Base-by-base conservation (phyloP, 2,113 vertebrate genomes). In the Geococcyx californianus region DNA sequence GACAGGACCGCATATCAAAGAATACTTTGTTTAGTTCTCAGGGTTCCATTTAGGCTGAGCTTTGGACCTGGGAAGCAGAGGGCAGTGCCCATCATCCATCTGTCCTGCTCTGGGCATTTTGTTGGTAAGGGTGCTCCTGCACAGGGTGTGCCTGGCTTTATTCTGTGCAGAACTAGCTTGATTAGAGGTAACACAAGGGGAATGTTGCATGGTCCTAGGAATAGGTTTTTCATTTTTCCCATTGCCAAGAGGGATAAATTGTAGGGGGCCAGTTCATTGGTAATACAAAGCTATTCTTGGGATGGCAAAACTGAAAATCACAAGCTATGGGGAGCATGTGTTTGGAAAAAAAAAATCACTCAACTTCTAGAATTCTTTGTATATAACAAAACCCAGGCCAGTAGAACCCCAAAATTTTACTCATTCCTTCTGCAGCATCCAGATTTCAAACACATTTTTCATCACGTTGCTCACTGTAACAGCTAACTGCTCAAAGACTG, bases 1-100 rank as follows among this genome's bases (percentile, higher is more conserved):
- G 36, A 24, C 16, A 20, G 33, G 63, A 14, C 29, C 6, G n/a
- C 4, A 0, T 25, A 4, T 2, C 34, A 9, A 38, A 16, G 31
- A 69, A 72, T 6, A 16, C 40, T 33, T 55, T 25, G 2, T 40
- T 80, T 28, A 11, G 21, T 36, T 51, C 34, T 76, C 4, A 5
- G 60, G 63, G 11, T 40, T 59, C 17, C 68, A 81, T 5, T 9
- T 23, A 42, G 49, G 78, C 78, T 59, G 68, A 81, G 68, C 73
- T 80, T 68, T 38, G 58, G 56, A 31, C 3, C 11, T 18, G 81
- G 58, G 63, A 36, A 80, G 78, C 62, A 26, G 63, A 68, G 54
- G 47, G 5, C n/a, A 34, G 28, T 6, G 51, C 60, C 66, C 49
- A 10, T 4, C 3, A 8, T 2, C 36, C 16, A 0, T 44, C 54